A percentile compares a stretch with the other conserved stretches of the same genome.
Evolutionary conservation across 1,140 invertebrate genomes (phyloP).

Genomic region (Heliconius congener): DNA sequence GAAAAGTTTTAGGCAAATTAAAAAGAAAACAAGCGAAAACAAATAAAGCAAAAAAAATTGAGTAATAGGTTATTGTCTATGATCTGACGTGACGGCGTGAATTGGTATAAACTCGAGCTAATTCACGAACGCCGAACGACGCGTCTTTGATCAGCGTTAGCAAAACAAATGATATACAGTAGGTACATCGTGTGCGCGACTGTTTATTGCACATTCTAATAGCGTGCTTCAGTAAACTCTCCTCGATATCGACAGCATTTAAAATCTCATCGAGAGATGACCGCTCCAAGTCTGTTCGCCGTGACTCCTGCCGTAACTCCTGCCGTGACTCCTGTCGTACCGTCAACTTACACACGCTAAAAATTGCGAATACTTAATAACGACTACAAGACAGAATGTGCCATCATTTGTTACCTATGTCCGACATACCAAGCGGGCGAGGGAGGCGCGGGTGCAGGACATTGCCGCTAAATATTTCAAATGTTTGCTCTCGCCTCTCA

Average conservation of each 20-base stretch:
- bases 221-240: neutral
- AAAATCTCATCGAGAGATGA: neutral
- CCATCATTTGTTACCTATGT: neutral
- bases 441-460: neutral
- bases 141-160: conserved; percentile 26
- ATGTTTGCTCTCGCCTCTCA: conserved; percentile 17
- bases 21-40: too few species aligned
- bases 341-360: too few species aligned
- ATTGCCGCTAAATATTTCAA: conserved; percentile 7
- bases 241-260: neutral
- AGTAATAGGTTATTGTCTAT: too few species aligned
- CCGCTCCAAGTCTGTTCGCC: neutral
- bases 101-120: neutral
- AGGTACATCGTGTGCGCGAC: neutral
- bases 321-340: too few species aligned
- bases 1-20: too few species aligned
- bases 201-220: conserved; percentile 26
- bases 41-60: too few species aligned
- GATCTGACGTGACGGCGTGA: neutral
- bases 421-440: neutral
- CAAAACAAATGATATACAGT: conserved; percentile 10
- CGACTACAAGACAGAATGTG: neutral
- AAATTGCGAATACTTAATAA: neutral
- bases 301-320: too few species aligned
- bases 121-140: conserved; percentile 24